Evolutionary conservation across 2,888 invertebrate genomes (phyloP), one percentile per base, ranked within the genome.

Genomic region (Tenthredo amoena): DNA sequence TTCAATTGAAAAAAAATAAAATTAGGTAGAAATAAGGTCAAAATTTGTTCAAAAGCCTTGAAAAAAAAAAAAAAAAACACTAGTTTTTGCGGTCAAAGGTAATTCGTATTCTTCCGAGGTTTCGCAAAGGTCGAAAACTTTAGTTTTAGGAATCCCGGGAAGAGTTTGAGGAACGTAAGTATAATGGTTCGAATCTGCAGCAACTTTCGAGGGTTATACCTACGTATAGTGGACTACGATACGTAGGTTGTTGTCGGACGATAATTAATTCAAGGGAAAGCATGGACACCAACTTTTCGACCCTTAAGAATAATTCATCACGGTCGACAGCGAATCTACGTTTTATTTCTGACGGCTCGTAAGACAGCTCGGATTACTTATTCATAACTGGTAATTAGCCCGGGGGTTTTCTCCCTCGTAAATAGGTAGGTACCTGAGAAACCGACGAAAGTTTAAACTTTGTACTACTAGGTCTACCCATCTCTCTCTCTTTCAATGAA

Each of bases 21-120:
- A 47, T 47, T 47, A 47, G 47, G 12, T 3, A 6, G n/a, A 55
- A 50, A 47, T 26, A 34, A 31, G 31, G 21, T 26, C 18, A 34
- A 55, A 77, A 55, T 55, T 37, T 58, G 26, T 40, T 62, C 31
- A 26, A 40, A 2, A 37, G 31, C 37, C 37, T 55, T 12, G 1
- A 40, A 40, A 40, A 40, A 10, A 43, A 15, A 47, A 47, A 12
- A 47, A 10, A 12, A 43, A 47, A 84, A 55, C 87, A 87, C 85
- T 87, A 86, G 86, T 87, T 87, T 34, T 26, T 79, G 87, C 87
- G 89, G 89, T 89, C 88, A 88, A 88, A 90, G 88, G 89, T 90
- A 90, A 91, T 91, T 90, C 88, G 90, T 90, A 90, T 92, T 91
- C 91, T 89, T 88, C 87, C 86, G 89, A 88, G 87, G 88, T 86